These are phyloP conservation scores for Bicyclus anynana DNA, from an alignment of 1,140 invertebrate species.

Conservation along the genomic window DNA sequence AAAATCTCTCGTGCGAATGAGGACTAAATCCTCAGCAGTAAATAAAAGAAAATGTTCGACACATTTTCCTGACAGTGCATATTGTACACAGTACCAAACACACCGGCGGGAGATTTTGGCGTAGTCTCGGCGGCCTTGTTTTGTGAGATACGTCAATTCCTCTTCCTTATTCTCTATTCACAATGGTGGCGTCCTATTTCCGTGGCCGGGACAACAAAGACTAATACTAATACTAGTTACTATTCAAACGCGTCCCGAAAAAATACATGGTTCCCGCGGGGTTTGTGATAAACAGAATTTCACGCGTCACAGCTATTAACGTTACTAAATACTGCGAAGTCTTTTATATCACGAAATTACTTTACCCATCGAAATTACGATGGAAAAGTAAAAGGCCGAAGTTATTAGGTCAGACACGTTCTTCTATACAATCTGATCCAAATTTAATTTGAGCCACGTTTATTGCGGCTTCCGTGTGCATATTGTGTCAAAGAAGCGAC, in stretches of 20 bases:
- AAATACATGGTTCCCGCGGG: too few relatives aligned
- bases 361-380: neutral
- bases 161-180: slow-evolving; percentile 46
- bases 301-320: too few relatives aligned
- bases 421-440: neutral
- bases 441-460: neutral
- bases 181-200: slow-evolving; percentile 37
- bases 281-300: too few relatives aligned
- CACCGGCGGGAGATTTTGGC: slow-evolving; percentile 31
- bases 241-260: neutral
- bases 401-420: neutral
- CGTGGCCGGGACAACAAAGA: slow-evolving; percentile 18
- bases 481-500: slow-evolving; percentile 47
- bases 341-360: too few relatives aligned
- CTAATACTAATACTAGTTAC: neutral
- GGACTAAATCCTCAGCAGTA: neutral
- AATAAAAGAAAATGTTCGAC: neutral
- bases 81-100: too few relatives aligned
- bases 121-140: slow-evolving; percentile 41
- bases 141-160: slow-evolving; percentile 48
- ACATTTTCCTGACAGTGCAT: neutral
- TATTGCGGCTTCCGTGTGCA: slow-evolving; percentile 36
- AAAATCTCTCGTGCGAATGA: too few relatives aligned
- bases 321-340: too few relatives aligned
- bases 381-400: neutral